These are phyloP conservation scores for Melanotaenia nigrans DNA, from an alignment of 2,797 vertebrate genomes.

Conservation along the genomic window DNA sequence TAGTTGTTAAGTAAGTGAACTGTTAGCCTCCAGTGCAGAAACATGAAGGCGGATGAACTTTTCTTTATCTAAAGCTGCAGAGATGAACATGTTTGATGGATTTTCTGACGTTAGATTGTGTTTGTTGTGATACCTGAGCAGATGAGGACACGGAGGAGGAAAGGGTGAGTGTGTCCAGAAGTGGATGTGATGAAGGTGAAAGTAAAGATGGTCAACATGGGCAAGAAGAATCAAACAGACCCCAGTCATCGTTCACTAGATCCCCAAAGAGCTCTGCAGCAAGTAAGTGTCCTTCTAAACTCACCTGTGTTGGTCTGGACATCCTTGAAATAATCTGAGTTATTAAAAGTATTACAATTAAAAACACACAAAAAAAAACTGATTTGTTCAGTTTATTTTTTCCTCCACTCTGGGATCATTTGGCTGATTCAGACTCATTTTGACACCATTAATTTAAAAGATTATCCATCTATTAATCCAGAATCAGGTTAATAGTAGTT, in stretches of 20 bases:
- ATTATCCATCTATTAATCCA: too few species aligned
- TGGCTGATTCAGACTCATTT: too few species aligned
- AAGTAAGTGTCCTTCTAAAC: conserved; percentile 45
- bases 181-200: conserved; percentile 23
- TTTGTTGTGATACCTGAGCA: not conserved
- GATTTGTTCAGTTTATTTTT: too few species aligned
- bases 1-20: conserved; percentile 23
- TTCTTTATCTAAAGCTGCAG: not conserved
- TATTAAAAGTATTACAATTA: too few species aligned
- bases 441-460: too few species aligned
- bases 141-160: conserved; percentile 5
- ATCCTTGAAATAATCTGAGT: too few species aligned
- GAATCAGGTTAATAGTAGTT: too few species aligned
- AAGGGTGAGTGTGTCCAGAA: not conserved
- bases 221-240: conserved; percentile 20
- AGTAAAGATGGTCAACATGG: conserved; percentile 6
- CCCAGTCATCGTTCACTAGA: conserved; percentile 15
- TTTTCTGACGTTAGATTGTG: not conserved
- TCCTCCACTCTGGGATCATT: too few species aligned
- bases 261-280: conserved; percentile 29
- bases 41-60: not conserved
- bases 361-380: too few species aligned
- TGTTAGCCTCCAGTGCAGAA: conserved; percentile 6
- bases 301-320: too few species aligned
- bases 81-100: not conserved